Evolutionary conservation across 2,113 vertebrate species (phyloP).

Genomic region (Megaceryle torquata): DNA sequence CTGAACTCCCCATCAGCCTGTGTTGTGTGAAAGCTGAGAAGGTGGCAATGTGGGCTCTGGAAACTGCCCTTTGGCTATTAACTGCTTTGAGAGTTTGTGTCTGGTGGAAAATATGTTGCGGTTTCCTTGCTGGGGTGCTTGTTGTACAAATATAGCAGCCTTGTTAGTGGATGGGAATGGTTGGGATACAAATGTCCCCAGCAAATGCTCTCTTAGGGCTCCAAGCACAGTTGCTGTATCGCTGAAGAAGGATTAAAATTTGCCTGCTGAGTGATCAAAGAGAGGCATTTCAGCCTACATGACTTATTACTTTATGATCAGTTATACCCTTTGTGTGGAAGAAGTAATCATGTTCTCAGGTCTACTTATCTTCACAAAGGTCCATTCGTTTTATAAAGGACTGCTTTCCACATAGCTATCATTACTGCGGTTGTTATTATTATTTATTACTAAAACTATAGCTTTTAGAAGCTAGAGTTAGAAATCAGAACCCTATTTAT

Average conservation of each 20-base stretch:
- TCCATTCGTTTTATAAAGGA: not conserved
- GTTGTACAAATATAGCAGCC: fast-evolving
- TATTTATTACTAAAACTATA: not conserved
- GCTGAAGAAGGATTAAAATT: not conserved
- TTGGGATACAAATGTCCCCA: not conserved
- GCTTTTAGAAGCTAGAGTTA: not conserved
- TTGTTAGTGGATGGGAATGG: not conserved
- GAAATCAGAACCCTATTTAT: not conserved
- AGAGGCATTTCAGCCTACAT: not conserved
- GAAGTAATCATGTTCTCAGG: not conserved
- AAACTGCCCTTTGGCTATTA: not conserved
- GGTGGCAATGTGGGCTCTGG: not conserved
- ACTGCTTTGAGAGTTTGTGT: not conserved
- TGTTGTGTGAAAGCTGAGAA: not conserved
- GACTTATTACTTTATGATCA: not conserved
- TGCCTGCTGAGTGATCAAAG: not conserved
- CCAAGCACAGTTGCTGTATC: fast-evolving
- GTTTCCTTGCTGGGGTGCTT: not conserved
- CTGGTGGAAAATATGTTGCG: fast-evolving
- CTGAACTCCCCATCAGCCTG: not conserved
- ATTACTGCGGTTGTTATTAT: not conserved
- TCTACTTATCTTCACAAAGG: not conserved
- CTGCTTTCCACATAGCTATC: not conserved
- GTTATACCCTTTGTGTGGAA: not conserved
- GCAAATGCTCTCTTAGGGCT: fast-evolving